Conservation (phyloP, 2,797 vertebrate genomes). For the Streptopelia turtur region DNA sequence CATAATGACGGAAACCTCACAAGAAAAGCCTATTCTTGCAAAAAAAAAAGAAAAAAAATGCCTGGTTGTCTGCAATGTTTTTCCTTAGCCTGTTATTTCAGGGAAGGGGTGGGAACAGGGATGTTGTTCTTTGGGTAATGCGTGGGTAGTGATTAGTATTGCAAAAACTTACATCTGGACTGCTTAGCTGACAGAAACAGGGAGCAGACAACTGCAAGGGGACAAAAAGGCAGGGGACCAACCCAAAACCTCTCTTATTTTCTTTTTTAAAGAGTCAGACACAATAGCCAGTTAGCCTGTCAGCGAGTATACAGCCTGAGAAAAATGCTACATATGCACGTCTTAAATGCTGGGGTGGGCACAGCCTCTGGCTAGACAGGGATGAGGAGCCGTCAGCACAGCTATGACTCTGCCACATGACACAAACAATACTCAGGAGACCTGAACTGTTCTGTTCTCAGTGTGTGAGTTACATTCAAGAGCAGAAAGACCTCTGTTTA, state of each 20-base stretch:
- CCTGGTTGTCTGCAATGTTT: conserved; percentile 44
- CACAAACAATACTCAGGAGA: neutral
- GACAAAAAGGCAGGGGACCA: neutral
- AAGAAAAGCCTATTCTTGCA: conserved; percentile 55
- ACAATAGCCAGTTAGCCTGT: neutral
- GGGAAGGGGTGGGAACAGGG: conserved; percentile 51
- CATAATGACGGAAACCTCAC: conserved; percentile 59
- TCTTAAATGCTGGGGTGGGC: neutral
- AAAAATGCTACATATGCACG: neutral
- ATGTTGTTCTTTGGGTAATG: conserved; percentile 55
- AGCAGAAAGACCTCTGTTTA: neutral
- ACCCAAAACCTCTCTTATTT: neutral
- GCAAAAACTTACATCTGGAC: conserved; percentile 55
- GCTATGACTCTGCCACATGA: neutral
- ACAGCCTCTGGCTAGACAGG: neutral
- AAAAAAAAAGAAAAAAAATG: neutral
- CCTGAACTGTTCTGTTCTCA: neutral
- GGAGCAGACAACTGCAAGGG: neutral
- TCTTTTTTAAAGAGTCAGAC: neutral
- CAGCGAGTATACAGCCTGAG: neutral
- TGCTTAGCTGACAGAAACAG: conserved; percentile 57
- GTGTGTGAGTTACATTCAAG: neutral
- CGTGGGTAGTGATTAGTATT: conserved; percentile 53
- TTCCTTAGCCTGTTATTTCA: conserved; percentile 65
- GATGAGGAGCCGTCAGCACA: neutral